A percentile compares a stretch with the other conserved stretches of the same genome.
phyloP scores from a whole-genome alignment of 37 sponge, comb jelly and placozoan species.

The Mnemiopsis leidyi region DNA sequence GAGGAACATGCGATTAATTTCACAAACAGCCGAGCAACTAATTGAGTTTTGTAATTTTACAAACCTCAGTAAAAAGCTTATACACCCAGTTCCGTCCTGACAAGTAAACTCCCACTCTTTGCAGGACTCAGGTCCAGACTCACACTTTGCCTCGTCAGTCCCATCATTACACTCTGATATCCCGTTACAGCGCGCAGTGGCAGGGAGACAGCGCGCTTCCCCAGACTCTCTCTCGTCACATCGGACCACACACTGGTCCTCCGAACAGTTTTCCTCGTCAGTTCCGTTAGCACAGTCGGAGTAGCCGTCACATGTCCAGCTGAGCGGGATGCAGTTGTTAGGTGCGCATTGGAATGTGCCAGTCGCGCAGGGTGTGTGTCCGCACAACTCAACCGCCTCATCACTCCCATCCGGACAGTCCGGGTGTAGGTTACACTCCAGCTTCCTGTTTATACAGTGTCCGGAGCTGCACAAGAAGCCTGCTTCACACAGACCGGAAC shows the following conservation, averaged over 20 bases:
- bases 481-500: not conserved
- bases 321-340: slow-evolving; percentile 45
- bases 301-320: slow-evolving; percentile 58
- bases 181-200: slow-evolving; percentile 22
- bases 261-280: not conserved
- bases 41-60: no score
- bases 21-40: no score
- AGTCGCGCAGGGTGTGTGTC: not conserved
- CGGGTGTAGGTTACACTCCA: slow-evolving; percentile 1
- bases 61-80: not conserved
- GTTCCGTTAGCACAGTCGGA: slow-evolving; percentile 40
- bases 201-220: slow-evolving; percentile 39
- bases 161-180: slow-evolving; percentile 37
- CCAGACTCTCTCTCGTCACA: not conserved
- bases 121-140: not conserved
- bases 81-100: not conserved
- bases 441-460: slow-evolving; percentile 26
- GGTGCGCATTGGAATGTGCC: slow-evolving; percentile 15
- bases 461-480: slow-evolving; percentile 41
- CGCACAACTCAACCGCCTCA: slow-evolving; percentile 44
- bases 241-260: not conserved
- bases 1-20: no score
- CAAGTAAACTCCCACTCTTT: not conserved
- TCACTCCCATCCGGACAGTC: slow-evolving; percentile 9
- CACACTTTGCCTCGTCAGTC: slow-evolving; percentile 28